Evolutionary conservation across 1,140 invertebrate species (phyloP), one percentile per base, ranked within the genome.

Genomic region (Apolygus lucorum): DNA sequence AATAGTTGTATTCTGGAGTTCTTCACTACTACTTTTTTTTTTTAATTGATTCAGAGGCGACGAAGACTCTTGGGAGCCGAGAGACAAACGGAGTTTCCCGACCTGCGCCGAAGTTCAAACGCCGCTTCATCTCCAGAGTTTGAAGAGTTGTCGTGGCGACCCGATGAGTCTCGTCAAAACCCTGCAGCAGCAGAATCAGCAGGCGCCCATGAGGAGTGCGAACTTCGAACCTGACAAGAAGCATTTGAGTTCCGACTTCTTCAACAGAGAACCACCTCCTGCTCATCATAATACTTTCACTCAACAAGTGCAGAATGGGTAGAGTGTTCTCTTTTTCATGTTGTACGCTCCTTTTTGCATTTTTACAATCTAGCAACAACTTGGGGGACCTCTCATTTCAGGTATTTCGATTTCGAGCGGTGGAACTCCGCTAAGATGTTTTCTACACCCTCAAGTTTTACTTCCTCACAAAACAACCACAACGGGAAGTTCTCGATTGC

Each of bases 121-220:
- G 34, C 81, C 82, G 77, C 83, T 88, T 63, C 83, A 83, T 25
- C 77, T 88, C 72, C 87, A 88, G 78, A 86, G 88, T 78, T 78
- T 88, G 25, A 87, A 84, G 29, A 86, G 86, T 75, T 88, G 87
- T 77, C 78, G 87, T 63, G 87, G 86, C 25, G 88, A 89, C 74
- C 86, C 87, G 2, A 89, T 88, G 86, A 87, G 83, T 77, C 86
- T 88, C 74, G 86, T 88, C 21, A 89, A 89, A 78, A 82, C 79
- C 59, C 66, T 72, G 1, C 72, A 74, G 34, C 69, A 70, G 63
- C 70, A 72, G 29, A 67, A 49, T 49, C 54, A 59, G 4, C 4
- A 8, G 22, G 4, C 70, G 62, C 52, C 49, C 14, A 63, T 63
- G 52, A 11, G 42, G 2, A 54, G 54, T 25, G 34, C 2, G 34